Percentiles rank a stretch among this genome's conserved stretches.
These are phyloP conservation scores for Ectemnius lituratus DNA, from an alignment of 2,888 invertebrate species.

Conservation along the genomic window DNA sequence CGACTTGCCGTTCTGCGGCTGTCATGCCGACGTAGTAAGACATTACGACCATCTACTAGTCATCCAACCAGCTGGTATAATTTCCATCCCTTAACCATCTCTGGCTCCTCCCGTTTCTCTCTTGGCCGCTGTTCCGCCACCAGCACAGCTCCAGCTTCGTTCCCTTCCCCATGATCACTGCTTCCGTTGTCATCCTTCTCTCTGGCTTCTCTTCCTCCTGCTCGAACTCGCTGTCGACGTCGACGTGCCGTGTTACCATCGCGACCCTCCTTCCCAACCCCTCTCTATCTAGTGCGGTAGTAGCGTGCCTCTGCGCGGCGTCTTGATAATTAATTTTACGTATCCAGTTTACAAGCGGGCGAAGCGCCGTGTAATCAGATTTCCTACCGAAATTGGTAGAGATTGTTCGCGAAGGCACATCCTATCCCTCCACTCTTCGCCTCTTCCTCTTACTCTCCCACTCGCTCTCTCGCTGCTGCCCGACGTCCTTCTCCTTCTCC, in stretches of 20 bases:
- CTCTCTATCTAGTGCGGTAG: conserved; percentile 2
- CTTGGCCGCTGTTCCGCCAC: conserved; percentile 15
- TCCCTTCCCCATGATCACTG: conserved; percentile 11
- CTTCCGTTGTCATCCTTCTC: background rate
- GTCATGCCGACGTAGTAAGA: conserved; percentile 62
- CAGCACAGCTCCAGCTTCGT: conserved; percentile 18
- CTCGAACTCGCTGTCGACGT: background rate
- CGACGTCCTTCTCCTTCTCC: background rate
- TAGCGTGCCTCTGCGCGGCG: conserved; percentile 25
- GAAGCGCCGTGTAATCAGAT: conserved; percentile 69
- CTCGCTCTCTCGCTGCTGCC: background rate
- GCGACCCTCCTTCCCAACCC: conserved; percentile 8
- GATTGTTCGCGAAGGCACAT: conserved; percentile 66
- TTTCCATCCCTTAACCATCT: conserved; percentile 56
- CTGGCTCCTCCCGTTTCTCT: conserved; percentile 1
- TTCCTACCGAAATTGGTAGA: conserved; percentile 72
- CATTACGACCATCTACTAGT: conserved; percentile 52
- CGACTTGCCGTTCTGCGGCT: conserved; percentile 53
- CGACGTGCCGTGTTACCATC: conserved; percentile 10
- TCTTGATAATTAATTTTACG: conserved; percentile 74
- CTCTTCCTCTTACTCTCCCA: conserved; percentile 7
- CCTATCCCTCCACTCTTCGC: conserved; percentile 33
- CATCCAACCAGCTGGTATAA: conserved; percentile 64
- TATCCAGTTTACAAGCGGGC: conserved; percentile 73
- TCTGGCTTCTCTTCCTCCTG: background rate